A percentile compares a stretch with the other conserved stretches of the same genome.
Conservation (phyloP, 2,113 vertebrate species). For the Penelope pileata region DNA sequence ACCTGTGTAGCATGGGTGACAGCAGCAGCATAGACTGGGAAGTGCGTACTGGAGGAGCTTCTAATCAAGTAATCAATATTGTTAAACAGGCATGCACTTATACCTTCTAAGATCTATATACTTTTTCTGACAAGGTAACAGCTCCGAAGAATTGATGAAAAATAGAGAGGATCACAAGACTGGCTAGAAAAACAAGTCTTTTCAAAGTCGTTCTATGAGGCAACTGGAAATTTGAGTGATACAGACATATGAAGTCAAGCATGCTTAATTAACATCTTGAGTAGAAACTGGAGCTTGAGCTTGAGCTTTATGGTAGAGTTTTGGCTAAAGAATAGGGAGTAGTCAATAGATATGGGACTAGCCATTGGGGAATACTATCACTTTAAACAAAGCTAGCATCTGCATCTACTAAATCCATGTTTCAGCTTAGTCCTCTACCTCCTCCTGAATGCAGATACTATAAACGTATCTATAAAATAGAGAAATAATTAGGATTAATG, state of each 20-base stretch:
- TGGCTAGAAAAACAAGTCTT: not conserved
- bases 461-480: no score
- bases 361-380: not conserved
- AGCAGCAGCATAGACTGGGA: not conserved
- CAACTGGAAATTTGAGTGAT: not conserved
- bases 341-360: not conserved
- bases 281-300: not conserved
- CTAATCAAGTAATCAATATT: not conserved
- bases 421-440: not conserved
- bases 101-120: not conserved
- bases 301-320: not conserved
- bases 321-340: not conserved
- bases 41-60: not conserved
- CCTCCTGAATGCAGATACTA: not conserved
- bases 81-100: not conserved
- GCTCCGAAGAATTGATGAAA: not conserved
- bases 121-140: not conserved
- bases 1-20: not conserved
- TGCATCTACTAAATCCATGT: not conserved
- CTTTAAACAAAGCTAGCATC: not conserved
- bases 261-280: not conserved
- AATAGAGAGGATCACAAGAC: not conserved
- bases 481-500: not conserved
- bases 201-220: not conserved
- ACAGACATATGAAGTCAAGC: not conserved